Percentiles rank a stretch among this genome's conserved stretches.
phyloP scores from a whole-genome alignment of 2,888 invertebrate species.

The Eurois occulta region DNA sequence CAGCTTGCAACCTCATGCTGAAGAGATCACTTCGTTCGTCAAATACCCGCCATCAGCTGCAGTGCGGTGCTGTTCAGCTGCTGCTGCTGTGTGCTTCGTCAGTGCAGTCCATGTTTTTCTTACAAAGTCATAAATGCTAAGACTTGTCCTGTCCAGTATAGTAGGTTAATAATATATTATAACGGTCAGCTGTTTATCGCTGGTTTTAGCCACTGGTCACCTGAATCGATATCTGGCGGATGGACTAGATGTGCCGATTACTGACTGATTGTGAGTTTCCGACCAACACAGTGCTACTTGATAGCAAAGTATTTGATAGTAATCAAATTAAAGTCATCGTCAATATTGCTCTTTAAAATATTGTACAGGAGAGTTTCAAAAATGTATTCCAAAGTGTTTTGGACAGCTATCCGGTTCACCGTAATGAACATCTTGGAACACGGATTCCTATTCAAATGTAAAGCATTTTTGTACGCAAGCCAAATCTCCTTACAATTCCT shows the following conservation, averaged over 20 bases:
- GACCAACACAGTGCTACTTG: neutral
- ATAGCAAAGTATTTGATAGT: constrained; percentile 3
- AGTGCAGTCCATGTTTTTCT: no score
- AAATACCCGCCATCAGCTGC: no score
- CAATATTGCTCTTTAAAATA: constrained; percentile 1
- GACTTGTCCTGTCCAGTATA: neutral
- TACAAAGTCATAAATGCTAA: neutral
- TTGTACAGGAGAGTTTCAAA: neutral
- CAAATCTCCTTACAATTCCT: constrained; percentile 50
- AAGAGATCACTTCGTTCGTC: neutral
- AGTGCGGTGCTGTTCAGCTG: no score
- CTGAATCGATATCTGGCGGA: constrained; percentile 30
- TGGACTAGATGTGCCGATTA: neutral
- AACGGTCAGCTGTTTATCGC: constrained; percentile 15
- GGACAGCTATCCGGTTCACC: constrained; percentile 13
- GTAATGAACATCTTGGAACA: constrained; percentile 31
- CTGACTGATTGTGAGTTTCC: constrained; percentile 1
- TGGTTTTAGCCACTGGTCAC: constrained; percentile 8
- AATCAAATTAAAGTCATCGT: neutral
- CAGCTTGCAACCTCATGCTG: neutral
- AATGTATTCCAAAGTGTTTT: constrained; percentile 21
- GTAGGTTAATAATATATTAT: neutral
- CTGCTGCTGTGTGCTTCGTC: no score
- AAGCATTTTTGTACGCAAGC: constrained; percentile 60
- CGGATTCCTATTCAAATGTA: constrained; percentile 51